phyloP scores from a whole-genome alignment of 2,797 vertebrate genomes.

The Pseudomugil tenellus region DNA sequence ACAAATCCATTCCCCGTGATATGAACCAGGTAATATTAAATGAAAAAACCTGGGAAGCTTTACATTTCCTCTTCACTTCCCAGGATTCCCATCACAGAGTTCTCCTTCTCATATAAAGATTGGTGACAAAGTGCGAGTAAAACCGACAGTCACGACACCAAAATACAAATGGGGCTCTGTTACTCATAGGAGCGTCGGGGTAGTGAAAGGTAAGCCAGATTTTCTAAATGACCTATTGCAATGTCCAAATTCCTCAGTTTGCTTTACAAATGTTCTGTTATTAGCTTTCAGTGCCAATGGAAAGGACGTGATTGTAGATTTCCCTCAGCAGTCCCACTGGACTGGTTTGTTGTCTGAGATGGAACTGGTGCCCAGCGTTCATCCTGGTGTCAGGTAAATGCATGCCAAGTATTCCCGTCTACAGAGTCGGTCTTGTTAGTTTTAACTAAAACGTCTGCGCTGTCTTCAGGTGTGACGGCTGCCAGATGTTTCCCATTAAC shows the following conservation, averaged over 20 bases:
- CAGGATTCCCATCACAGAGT: constrained; percentile 95
- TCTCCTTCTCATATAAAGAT: constrained; percentile 99
- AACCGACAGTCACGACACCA: constrained; percentile 92
- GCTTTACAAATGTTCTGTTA: constrained; percentile 24
- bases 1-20: too few species aligned
- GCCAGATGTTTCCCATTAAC: constrained; percentile 99
- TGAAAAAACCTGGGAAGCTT: neutral
- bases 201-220: constrained; percentile 89
- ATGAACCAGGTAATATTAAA: neutral
- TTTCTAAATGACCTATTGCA: fast-evolving
- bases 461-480: constrained; percentile 91
- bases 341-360: constrained; percentile 96
- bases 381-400: constrained; percentile 94
- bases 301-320: constrained; percentile 98
- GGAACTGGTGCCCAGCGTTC: constrained; percentile 96
- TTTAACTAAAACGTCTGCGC: neutral
- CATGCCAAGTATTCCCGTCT: neutral
- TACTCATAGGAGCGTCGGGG: constrained; percentile 95
- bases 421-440: too few species aligned
- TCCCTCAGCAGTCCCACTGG: constrained; percentile 98
- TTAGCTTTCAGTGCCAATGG: constrained; percentile 98
- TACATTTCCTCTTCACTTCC: neutral
- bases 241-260: neutral
- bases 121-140: constrained; percentile 98
- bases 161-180: constrained; percentile 99